Evolutionary conservation across 2,113 vertebrate genomes (phyloP).

Genomic region (Lutjanus erythropterus): DNA sequence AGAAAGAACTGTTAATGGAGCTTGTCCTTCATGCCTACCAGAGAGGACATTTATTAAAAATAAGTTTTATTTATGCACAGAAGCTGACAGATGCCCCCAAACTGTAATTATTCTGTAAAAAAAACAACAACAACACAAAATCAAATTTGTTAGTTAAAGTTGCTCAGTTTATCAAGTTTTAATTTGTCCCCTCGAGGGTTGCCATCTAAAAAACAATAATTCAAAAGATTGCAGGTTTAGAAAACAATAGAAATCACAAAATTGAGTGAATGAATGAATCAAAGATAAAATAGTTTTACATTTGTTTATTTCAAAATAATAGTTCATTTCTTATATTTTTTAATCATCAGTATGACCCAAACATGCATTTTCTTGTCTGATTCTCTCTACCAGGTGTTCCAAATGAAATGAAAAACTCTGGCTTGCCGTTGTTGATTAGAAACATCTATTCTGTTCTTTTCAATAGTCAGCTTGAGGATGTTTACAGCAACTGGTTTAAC

Average conservation of each 20-base stretch:
- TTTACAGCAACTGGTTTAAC: not conserved
- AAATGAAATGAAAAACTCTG: not conserved
- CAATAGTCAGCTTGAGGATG: not conserved
- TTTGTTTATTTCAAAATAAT: not conserved
- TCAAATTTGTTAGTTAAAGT: constrained; percentile 1
- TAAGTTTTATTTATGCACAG: not conserved
- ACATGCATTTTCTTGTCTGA: not conserved
- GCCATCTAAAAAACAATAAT: not conserved
- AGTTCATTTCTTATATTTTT: not conserved
- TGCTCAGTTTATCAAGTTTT: not conserved
- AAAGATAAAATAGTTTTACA: no score
- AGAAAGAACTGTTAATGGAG: constrained; percentile 10
- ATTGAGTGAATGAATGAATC: no score
- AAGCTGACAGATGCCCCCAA: not conserved
- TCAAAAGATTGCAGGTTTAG: not conserved
- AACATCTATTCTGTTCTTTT: not conserved
- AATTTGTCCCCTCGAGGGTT: not conserved
- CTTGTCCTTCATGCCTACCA: not conserved
- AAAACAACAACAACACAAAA: not conserved
- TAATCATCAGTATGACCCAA: not conserved
- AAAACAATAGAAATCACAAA: not conserved
- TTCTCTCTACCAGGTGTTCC: not conserved
- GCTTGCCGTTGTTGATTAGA: not conserved
- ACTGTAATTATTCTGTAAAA: not conserved
- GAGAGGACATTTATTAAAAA: constrained; percentile 7